A percentile compares a stretch with the other conserved stretches of the same genome.
Evolutionary conservation across 2,888 invertebrate genomes (phyloP).

Genomic region (Thymelicus acteon): DNA sequence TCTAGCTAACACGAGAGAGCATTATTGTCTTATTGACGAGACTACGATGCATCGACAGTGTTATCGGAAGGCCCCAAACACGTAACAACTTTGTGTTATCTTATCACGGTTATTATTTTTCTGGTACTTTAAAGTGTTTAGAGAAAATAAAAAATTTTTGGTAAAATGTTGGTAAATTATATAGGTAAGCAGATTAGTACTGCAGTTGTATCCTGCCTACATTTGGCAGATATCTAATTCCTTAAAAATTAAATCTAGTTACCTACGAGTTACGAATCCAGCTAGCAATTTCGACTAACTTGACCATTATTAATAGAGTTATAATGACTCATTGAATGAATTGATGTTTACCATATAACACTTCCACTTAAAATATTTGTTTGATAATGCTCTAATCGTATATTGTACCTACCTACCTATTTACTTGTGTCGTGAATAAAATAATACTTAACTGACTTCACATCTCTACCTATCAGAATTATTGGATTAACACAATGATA

Average conservation of each 20-base stretch:
- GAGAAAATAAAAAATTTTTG: constrained; percentile 6
- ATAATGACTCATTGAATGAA: not conserved
- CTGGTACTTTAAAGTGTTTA: constrained; percentile 44
- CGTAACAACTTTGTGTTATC: constrained; percentile 76
- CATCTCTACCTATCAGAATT: no score
- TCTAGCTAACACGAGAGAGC: constrained; percentile 44
- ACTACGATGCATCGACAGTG: constrained; percentile 63
- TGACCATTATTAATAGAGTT: not conserved
- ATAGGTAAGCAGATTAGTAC: no score
- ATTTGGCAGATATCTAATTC: no score
- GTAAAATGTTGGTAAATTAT: not conserved
- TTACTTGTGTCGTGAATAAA: not conserved
- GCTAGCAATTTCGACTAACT: no score
- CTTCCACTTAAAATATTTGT: not conserved
- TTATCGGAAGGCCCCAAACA: constrained; percentile 69
- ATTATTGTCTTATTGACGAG: constrained; percentile 72
- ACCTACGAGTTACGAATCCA: no score
- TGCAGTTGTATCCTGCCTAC: no score
- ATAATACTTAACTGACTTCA: no score
- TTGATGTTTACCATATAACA: not conserved
- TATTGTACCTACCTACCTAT: not conserved
- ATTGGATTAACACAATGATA: no score
- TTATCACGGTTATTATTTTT: constrained; percentile 63
- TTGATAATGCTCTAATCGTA: not conserved
- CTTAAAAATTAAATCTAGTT: no score